Conservation (phyloP, 2,888 invertebrate species). For the Erebia ligea region DNA sequence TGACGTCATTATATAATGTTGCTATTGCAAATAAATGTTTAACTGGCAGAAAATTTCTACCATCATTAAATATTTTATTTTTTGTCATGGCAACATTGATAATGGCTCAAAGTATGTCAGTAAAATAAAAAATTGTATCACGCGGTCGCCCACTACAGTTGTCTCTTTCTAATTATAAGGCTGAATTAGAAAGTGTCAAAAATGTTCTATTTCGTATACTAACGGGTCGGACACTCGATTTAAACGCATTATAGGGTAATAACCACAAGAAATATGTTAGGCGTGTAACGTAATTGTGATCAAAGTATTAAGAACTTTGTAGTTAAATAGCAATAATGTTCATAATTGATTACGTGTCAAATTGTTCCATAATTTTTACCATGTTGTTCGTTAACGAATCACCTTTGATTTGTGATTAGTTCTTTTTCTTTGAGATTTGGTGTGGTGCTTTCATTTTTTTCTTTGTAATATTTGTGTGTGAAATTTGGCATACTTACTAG, state of each 20-base stretch:
- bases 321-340: conserved; percentile 74
- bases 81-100: conserved; percentile 34
- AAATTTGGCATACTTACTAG: conserved; percentile 58
- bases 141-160: conserved; percentile 68
- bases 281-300: conserved; percentile 68
- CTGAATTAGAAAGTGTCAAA: conserved; percentile 81
- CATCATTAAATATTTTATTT: conserved; percentile 11
- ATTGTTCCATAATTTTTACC: conserved; percentile 44
- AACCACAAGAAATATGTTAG: conserved; percentile 46
- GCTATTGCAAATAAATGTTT: conserved; percentile 4
- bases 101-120: conserved; percentile 33
- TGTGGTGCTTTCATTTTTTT: conserved; percentile 58
- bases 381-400: conserved; percentile 37
- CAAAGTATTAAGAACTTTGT: conserved; percentile 75
- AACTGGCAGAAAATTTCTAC: conserved; percentile 2
- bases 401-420: conserved; percentile 51
- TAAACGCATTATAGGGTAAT: conserved; percentile 43
- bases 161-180: conserved; percentile 81
- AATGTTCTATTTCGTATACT: conserved; percentile 46
- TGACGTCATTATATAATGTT: conserved; percentile 11
- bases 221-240: conserved; percentile 51
- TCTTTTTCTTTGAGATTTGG: conserved; percentile 53
- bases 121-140: conserved; percentile 34
- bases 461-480: conserved; percentile 49
- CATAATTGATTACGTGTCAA: conserved; percentile 57